Percentiles rank a stretch among this genome's conserved stretches.
These are phyloP conservation scores for Coptodon rendalli DNA, from an alignment of 2,113 vertebrate genomes.

Conservation along the genomic window DNA sequence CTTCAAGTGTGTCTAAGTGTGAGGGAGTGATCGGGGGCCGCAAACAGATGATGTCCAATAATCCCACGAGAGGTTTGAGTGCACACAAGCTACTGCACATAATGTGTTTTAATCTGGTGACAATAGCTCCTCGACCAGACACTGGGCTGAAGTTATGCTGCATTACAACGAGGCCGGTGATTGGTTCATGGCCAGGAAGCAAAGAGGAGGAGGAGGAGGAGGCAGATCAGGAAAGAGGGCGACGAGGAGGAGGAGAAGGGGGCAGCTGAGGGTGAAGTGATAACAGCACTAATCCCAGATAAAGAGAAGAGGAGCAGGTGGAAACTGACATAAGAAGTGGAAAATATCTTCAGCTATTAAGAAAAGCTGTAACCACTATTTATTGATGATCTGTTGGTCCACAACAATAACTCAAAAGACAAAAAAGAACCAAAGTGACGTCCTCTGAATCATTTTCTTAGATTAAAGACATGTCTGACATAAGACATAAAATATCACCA, in stretches of 20 bases:
- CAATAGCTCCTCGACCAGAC: not conserved
- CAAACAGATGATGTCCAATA: not conserved
- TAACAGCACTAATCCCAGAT: not conserved
- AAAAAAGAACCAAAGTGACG: not conserved
- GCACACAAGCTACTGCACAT: not conserved
- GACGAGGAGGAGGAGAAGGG: not conserved
- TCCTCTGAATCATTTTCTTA: not conserved
- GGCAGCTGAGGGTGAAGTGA: not conserved
- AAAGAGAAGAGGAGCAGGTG: not conserved
- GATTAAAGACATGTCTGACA: not conserved
- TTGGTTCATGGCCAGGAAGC: not conserved
- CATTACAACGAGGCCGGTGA: not conserved
- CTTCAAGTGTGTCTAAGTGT: not conserved
- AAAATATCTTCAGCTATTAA: not conserved
- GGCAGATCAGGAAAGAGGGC: not conserved
- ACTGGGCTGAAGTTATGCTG: not conserved
- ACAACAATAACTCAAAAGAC: not conserved
- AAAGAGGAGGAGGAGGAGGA: not conserved
- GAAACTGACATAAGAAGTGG: not conserved
- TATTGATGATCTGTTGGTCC: not conserved
- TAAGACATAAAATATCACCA: not conserved
- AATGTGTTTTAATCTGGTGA: not conserved
- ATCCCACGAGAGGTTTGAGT: not conserved
- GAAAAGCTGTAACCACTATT: not conserved
- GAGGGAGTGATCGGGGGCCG: not conserved